Percentiles rank a stretch among this genome's conserved stretches.
Conservation (phyloP, 2,797 vertebrate genomes). For the Gymnoscopelus microlampas region DNA sequence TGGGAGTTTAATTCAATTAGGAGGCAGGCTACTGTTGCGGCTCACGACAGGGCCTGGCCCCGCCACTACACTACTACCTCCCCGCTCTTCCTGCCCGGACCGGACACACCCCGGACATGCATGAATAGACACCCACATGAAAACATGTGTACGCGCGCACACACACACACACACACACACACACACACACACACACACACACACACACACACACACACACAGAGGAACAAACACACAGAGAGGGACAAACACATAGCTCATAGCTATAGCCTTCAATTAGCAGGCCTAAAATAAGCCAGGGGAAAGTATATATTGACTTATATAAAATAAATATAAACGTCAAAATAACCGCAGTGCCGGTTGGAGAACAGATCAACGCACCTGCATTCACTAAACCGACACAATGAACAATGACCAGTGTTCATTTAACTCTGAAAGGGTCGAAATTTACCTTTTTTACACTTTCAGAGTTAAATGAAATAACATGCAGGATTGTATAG, state of each 20-base stretch:
- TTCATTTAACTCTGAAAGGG: no score
- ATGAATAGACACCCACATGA: background rate
- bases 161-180: conserved; percentile 11
- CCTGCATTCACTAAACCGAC: no score
- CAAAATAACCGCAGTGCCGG: no score
- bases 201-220: background rate
- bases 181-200: conserved; percentile 11
- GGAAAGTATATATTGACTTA: no score
- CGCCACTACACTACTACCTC: conserved; percentile 84
- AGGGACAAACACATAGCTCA: conserved; percentile 21
- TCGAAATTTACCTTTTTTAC: no score
- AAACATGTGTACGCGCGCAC: background rate
- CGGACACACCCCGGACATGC: conserved; percentile 11
- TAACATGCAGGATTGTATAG: no score
- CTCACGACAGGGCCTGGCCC: conserved; percentile 88
- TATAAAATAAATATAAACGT: no score
- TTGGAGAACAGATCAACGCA: no score
- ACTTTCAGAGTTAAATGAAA: no score
- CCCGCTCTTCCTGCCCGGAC: conserved; percentile 48
- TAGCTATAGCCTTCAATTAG: no score
- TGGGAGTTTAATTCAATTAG: conserved; percentile 97
- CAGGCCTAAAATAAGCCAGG: no score
- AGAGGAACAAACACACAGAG: conserved; percentile 18
- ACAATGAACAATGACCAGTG: no score
- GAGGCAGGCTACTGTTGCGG: conserved; percentile 87